A percentile compares a stretch with the other conserved stretches of the same genome.
phyloP scores from a whole-genome alignment of 1,140 invertebrate genomes.

The Hypothenemus hampei region DNA sequence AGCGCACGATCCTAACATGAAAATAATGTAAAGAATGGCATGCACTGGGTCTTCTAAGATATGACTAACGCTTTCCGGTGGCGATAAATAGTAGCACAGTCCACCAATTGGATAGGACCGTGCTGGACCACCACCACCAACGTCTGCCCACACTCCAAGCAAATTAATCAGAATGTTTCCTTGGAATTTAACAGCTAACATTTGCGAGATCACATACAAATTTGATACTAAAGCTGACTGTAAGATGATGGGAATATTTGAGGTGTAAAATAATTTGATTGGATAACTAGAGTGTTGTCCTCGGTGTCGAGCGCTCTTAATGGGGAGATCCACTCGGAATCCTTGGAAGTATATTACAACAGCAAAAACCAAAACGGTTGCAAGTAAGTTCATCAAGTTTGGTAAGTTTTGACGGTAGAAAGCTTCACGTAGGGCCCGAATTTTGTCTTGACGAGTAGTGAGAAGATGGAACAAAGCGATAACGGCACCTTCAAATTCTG shows the following conservation, averaged over 20 bases:
- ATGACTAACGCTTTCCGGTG: conserved; percentile 94
- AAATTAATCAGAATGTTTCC: conserved; percentile 97
- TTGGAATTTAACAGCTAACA: conserved; percentile 97
- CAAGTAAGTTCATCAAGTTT: conserved; percentile 97
- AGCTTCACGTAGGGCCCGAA: conserved; percentile 93
- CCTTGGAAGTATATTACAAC: conserved; percentile 99
- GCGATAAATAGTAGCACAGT: conserved; percentile 97
- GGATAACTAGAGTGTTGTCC: conserved; percentile 99
- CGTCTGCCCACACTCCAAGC: conserved; percentile 98
- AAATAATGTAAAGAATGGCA: conserved; percentile 94
- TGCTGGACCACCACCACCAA: conserved; percentile 92
- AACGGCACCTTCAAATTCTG: conserved; percentile 90
- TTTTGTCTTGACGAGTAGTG: conserved; percentile 95
- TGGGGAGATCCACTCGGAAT: conserved; percentile 98
- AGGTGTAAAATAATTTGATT: conserved; percentile 99
- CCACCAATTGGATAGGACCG: conserved; percentile 94
- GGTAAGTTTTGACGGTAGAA: conserved; percentile 99
- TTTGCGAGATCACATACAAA: conserved; percentile 98
- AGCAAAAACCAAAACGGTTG: conserved; percentile 97
- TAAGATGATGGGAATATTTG: conserved; percentile 99
- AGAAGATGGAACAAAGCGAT: conserved; percentile 77
- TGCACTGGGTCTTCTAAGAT: conserved; percentile 96
- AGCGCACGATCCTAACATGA: conserved; percentile 99
- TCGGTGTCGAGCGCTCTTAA: conserved; percentile 97
- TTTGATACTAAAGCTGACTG: conserved; percentile 99